Base-by-base conservation (phyloP, 2,797 vertebrate species). In the Thripadectes ignobilis region DNA sequence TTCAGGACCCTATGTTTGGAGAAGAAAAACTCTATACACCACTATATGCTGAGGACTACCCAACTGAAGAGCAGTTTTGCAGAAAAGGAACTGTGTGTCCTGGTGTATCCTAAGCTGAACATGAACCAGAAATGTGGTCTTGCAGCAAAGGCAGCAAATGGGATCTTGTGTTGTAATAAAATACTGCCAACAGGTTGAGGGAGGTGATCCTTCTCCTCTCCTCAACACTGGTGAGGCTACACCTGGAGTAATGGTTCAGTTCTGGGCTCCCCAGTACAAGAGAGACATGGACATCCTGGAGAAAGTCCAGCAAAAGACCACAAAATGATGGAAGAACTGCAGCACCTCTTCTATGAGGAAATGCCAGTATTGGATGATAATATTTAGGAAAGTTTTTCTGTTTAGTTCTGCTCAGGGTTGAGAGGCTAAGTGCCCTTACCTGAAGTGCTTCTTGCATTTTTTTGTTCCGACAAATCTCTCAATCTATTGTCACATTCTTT, bases 41-140 rank as follows among this genome's bases (percentile, higher is more conserved):
- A 4, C 7, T 49, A 1, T 19, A 16, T 32, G 13, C 11, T 83
- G 38, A 23, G 17, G 12, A n/a, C 4, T 2, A 4, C 11, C n/a
- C 17, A 49, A 1, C 13, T 23, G 36, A 36, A 63, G 30, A 68
- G 20, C 9, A 67, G 24, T 6, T 67, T 67, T 62, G 8, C 10
- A 36, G 73, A 58, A 74, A 61, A 74, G 3, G 27, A 19, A 3
- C 4, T 48, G 14, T 10, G 2, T 0, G 2, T 69, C 13, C 12
- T 43, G 16, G 12, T 27, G 17, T 14, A 39, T n/a, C 30, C 41
- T n/a, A 45, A 13, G 15, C 8, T 65, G n/a, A 46, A n/a, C 12
- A 34, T 7, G 17, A 78, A 22, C 3, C 27, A 74, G 12, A 14
- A 46, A 38, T 10, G 2, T 45, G 14, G 6, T 5, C 9, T 43